Base-by-base conservation (phyloP, 2,888 invertebrate genomes). In the Epinotia ramella region DNA sequence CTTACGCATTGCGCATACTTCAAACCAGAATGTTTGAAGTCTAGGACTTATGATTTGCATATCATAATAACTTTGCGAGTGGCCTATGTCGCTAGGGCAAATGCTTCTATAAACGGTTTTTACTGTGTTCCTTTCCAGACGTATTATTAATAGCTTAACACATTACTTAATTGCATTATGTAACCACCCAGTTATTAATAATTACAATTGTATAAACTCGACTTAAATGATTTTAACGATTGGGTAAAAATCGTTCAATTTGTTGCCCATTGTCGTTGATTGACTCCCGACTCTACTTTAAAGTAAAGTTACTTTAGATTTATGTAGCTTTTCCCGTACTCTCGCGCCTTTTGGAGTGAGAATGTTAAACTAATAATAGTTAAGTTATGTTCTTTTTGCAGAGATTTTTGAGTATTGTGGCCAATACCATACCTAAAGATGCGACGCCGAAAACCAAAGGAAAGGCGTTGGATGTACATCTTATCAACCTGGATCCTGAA, bases 401-500 rank as follows among this genome's bases (percentile, higher is more conserved):
- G 94, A 88, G 92, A 76, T 93, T 93, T 79, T 89, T 88, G 78
- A 80, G 80, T 3, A 60, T 87, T 62, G 80, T 91, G 0, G 80
- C 82, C 0, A 63, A 81, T 63, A 69, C 84, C 0, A 81, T 93
- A 16, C 93, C 94, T 0, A 81, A 80, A 18, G 91, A 89, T 0
- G 49, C 86, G 56, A 82, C 84, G 0, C 88, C 91, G 2, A 92
- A 91, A 80, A 76, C 84, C 0, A 86, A 87, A 13, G 94, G 94
- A 18, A 94, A 94, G 80, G 56, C 87, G 0, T 76, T 94, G n/a
- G 78, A 78, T 4, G 82, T 94, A 5, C 79, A 83, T 67, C 79
- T 94, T 2, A 75, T 86, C 20, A 92, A 90, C 74, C 81, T 87
- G 16, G 82, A 88, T 28, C 93, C 94, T 13, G 83, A 93, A 76